Evolutionary conservation across 2,113 vertebrate genomes (phyloP).

Genomic region (Peromyscus leucopus): DNA sequence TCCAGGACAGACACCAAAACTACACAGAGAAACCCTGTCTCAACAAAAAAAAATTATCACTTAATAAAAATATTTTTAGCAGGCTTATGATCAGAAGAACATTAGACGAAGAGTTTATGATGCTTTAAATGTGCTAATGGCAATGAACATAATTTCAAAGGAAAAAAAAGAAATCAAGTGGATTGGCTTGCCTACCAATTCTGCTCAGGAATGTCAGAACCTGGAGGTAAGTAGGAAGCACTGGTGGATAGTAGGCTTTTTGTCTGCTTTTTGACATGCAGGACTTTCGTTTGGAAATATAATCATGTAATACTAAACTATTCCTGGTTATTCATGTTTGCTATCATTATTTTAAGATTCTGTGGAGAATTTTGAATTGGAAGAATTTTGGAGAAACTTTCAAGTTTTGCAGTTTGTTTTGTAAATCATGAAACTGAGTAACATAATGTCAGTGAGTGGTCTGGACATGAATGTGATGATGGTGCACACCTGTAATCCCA

Average conservation of each 20-base stretch:
- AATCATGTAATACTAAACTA: not conserved
- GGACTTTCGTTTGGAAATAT: slow-evolving; percentile 47
- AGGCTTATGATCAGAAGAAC: slow-evolving; percentile 95
- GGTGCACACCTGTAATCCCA: not conserved
- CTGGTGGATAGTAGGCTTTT: not conserved
- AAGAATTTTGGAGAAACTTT: not conserved
- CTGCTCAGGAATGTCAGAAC: slow-evolving; percentile 93
- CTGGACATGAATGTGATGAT: not conserved
- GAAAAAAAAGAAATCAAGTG: slow-evolving; percentile 94
- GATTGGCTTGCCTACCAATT: slow-evolving; percentile 93
- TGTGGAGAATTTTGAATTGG: not conserved
- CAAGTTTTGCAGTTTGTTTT: not conserved
- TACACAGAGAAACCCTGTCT: no score
- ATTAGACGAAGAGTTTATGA: slow-evolving; percentile 94
- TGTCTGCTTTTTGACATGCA: not conserved
- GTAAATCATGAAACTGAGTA: not conserved
- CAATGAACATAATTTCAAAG: slow-evolving; percentile 96
- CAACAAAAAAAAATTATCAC: not conserved
- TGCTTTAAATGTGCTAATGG: slow-evolving; percentile 94
- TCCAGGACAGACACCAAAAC: no score
- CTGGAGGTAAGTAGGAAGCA: slow-evolving; percentile 87
- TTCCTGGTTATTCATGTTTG: not conserved
- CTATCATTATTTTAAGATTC: not conserved
- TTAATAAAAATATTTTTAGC: slow-evolving; percentile 83
- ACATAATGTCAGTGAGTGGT: not conserved